phyloP scores from a whole-genome alignment of 1,140 invertebrate species.

The Chrysoperla carnea region DNA sequence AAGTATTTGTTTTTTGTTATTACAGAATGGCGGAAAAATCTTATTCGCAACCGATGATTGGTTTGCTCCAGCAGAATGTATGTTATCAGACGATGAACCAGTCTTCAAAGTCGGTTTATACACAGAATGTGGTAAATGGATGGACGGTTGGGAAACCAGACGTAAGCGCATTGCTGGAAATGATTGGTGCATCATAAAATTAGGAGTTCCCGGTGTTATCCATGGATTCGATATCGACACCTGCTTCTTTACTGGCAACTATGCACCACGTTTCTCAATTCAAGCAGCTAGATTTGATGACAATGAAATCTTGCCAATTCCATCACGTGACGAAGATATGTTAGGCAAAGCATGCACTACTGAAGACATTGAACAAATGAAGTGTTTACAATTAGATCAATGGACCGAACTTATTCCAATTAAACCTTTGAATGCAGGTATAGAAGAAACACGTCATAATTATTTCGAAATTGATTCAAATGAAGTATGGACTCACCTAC shows the following conservation, averaged over 20 bases:
- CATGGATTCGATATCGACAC: slow-evolving; percentile 42
- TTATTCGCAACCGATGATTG: slow-evolving; percentile 48
- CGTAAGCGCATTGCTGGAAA: slow-evolving; percentile 40
- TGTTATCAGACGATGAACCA: slow-evolving; percentile 33
- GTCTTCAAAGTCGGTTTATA: slow-evolving; percentile 38
- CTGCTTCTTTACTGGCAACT: slow-evolving; percentile 48
- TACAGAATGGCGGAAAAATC: slow-evolving; percentile 35
- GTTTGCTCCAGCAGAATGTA: slow-evolving; percentile 46
- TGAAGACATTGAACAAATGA: slow-evolving; percentile 26
- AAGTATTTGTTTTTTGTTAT: slow-evolving; percentile 10
- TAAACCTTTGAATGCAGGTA: slow-evolving; percentile 32
- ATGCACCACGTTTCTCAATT: slow-evolving; percentile 40
- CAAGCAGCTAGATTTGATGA: slow-evolving; percentile 31
- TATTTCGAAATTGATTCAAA: slow-evolving; percentile 26
- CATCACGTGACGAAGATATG: slow-evolving; percentile 19
- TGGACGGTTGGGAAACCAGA: slow-evolving; percentile 55
- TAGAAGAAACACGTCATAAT: slow-evolving; percentile 35
- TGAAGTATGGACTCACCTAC: slow-evolving; percentile 33
- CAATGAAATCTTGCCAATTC: slow-evolving; percentile 15
- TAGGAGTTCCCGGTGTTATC: slow-evolving; percentile 35
- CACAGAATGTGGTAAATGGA: slow-evolving; percentile 49
- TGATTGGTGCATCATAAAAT: slow-evolving; percentile 44
- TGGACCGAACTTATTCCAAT: slow-evolving; percentile 39
- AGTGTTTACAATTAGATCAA: slow-evolving; percentile 28
- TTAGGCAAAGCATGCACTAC: slow-evolving; percentile 31